Base-by-base conservation (phyloP, 2,797 vertebrate species). In the Macropodus opercularis region DNA sequence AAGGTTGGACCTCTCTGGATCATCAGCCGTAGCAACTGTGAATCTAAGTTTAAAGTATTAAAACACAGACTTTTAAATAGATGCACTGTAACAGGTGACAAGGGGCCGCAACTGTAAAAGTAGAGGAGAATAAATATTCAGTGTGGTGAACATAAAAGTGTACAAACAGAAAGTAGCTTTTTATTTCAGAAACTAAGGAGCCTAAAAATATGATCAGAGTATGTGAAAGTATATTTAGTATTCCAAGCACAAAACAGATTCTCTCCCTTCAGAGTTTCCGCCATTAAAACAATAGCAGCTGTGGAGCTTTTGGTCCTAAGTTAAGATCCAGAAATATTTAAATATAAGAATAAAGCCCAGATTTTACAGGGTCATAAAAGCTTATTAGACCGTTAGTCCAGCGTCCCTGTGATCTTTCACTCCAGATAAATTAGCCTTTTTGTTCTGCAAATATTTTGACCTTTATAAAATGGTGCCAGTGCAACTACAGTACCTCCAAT, bases 371-470 rank as follows among this genome's bases (percentile, higher is more conserved):
- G 77, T 85, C 62, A 82, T 71, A 76, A 69, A 78, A 82, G 75
- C 75, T 72, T 78, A 84, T 83, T 80, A 83, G 63, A 69, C 70
- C 70, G 32, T 76, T 71, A 66, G 69, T 72, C 51, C 55, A 54
- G 52, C 17, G 3, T 55, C 39, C n/a, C 57, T 72, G 61, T 80
- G 83, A 85, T 82, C 77, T 75, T 78, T 78, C n/a, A 17, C 52
- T 72, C 46, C 26, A n/a, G 62, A 69, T 66, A 76, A 79, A 79
- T 77, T 11, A 24, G 54, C 57, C 66, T 77, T 71, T 80, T 77
- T 75, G 74, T 77, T 63, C 61, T 57, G 71, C 62, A 85, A 81
- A 86, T 81, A 75, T 80, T 82, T 82, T 85, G 78, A 89, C 85
- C 76, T 85, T 88, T 82, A 69, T 34, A 80, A 82, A 86, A 77